Conservation (phyloP, 2,113 vertebrate species). For the Riparia riparia region DNA sequence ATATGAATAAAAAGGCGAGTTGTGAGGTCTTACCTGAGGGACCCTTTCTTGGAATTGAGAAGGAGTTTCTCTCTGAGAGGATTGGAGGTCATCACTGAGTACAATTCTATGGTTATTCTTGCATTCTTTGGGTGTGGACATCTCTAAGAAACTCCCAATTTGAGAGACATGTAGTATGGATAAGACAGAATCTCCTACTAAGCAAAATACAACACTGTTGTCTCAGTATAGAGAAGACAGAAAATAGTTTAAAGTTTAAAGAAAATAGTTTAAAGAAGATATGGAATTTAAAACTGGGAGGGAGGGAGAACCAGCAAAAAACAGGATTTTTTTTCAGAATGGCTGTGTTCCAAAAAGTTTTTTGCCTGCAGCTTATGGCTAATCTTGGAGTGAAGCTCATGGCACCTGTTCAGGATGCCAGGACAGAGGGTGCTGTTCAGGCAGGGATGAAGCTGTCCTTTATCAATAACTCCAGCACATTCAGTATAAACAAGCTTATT, state of each 20-base stretch:
- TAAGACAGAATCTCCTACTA: neutral
- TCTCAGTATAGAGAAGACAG: neutral
- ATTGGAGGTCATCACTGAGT: neutral
- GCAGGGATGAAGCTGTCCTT: constrained; percentile 18
- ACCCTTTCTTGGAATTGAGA: neutral
- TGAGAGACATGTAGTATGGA: neutral
- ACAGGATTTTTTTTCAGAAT: neutral
- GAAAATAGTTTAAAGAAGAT: neutral
- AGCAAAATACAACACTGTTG: neutral
- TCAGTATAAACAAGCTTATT: constrained; percentile 43
- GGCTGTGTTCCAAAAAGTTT: neutral
- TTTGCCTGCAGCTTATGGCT: neutral
- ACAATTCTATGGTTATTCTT: neutral
- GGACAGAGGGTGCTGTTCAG: constrained; percentile 37
- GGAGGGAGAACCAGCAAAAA: neutral
- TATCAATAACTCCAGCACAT: constrained; percentile 3
- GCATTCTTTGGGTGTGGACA: neutral
- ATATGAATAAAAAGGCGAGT: neutral
- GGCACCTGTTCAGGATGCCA: neutral
- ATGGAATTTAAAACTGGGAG: neutral
- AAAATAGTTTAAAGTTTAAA: neutral
- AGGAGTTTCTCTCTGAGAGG: neutral
- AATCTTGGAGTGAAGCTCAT: neutral
- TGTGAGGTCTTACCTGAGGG: neutral
- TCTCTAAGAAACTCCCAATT: neutral